phyloP scores from a whole-genome alignment of 1,140 invertebrate genomes.

The Anastatus disparis region DNA sequence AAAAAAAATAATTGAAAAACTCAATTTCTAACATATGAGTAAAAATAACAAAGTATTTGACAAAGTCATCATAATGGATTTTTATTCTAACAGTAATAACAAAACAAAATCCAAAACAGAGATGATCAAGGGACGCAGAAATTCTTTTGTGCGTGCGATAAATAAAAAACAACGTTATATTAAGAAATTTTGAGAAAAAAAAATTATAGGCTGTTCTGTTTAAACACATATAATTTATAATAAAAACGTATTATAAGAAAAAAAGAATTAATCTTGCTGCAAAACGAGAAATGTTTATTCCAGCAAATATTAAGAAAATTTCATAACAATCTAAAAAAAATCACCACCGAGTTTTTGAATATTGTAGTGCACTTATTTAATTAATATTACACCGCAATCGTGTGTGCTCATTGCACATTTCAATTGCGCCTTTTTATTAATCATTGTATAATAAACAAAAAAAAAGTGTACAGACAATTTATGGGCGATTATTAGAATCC shows the following conservation, averaged over 20 bases:
- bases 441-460: constrained; percentile 50
- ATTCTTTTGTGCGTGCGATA: no score
- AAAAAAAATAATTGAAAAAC: no score
- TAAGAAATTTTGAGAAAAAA: no score
- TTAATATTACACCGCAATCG: constrained; percentile 30
- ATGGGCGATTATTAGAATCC: neutral
- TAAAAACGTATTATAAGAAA: no score
- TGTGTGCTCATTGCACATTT: constrained; percentile 45
- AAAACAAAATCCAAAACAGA: neutral
- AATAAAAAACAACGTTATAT: no score
- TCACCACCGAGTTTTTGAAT: constrained; percentile 18
- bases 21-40: no score
- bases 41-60: constrained; percentile 26
- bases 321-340: neutral
- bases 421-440: constrained; percentile 48
- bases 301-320: constrained; percentile 2
- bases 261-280: neutral
- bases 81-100: neutral
- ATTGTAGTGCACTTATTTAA: constrained; percentile 5
- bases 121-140: neutral
- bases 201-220: no score
- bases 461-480: constrained; percentile 11
- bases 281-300: constrained; percentile 10
- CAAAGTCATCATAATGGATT: constrained; percentile 1
- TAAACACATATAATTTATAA: no score